Evolutionary conservation across 2,888 invertebrate species (phyloP).

Genomic region (Chromoteleia sp.): DNA sequence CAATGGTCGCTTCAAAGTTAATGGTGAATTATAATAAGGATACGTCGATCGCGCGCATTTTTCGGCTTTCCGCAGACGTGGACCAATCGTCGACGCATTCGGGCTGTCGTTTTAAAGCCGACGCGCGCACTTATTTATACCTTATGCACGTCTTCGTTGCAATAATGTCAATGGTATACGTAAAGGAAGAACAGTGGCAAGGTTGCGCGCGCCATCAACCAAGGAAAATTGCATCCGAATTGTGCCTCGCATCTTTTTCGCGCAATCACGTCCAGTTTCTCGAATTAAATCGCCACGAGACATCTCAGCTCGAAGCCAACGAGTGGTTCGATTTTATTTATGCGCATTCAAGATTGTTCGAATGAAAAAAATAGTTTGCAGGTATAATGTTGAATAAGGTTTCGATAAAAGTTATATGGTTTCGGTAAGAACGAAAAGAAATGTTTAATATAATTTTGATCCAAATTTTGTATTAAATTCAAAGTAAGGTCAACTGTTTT

Average conservation of each 20-base stretch:
- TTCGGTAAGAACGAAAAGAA: too few relatives aligned
- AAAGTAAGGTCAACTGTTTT: too few relatives aligned
- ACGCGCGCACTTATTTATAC: slow-evolving; percentile 19
- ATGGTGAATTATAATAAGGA: slow-evolving; percentile 33
- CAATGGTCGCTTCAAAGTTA: slow-evolving; percentile 18
- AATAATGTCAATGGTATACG: slow-evolving; percentile 59
- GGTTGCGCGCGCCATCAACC: slow-evolving; percentile 14
- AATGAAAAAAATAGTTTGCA: too few relatives aligned
- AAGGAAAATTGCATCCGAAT: slow-evolving; percentile 29
- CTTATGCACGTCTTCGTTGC: slow-evolving; percentile 33
- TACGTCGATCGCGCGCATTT: slow-evolving; percentile 21
- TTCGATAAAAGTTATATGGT: too few relatives aligned
- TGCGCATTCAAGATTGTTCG: too few relatives aligned
- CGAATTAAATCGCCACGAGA: too few relatives aligned
- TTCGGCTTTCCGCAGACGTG: slow-evolving; percentile 36
- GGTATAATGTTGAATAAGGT: too few relatives aligned
- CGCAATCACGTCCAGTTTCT: too few relatives aligned
- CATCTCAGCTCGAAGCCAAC: too few relatives aligned
- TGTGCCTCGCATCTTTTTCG: not conserved
- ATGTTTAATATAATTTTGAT: too few relatives aligned
- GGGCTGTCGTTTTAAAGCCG: not conserved
- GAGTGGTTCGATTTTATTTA: too few relatives aligned
- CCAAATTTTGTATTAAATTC: too few relatives aligned
- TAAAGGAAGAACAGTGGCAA: slow-evolving; percentile 47
- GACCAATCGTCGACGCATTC: not conserved